Evolutionary conservation across 2,113 vertebrate species (phyloP).

Genomic region (Hipposideros armiger): DNA sequence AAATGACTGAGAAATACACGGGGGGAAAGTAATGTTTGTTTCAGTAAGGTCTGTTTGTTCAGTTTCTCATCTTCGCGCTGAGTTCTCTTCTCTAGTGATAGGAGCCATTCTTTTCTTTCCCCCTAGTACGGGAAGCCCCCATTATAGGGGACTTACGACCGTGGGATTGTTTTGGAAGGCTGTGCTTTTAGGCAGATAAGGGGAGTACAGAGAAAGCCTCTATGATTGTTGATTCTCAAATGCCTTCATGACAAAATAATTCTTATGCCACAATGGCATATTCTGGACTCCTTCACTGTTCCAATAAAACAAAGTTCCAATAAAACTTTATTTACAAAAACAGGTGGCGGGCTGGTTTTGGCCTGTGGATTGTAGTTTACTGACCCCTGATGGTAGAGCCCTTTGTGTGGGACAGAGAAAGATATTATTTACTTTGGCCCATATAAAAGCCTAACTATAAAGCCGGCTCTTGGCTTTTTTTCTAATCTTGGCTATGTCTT

Average conservation of each 20-base stretch:
- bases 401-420: not conserved
- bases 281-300: not conserved
- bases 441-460: conserved; percentile 15
- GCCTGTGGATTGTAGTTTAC: not conserved
- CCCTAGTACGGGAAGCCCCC: not conserved
- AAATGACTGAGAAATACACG: conserved; percentile 23
- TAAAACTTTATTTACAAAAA: conserved; percentile 33
- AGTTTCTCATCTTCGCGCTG: not conserved
- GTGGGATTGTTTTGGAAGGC: conserved; percentile 59
- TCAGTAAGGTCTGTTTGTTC: conserved; percentile 19
- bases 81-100: not conserved
- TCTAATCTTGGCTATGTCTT: conserved; percentile 48
- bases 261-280: not conserved
- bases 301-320: not conserved
- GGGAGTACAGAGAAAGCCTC: not conserved
- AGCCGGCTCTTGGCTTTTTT: not conserved
- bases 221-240: conserved; percentile 17
- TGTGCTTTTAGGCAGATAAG: conserved; percentile 61
- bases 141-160: not conserved
- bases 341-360: not conserved
- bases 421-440: conserved; percentile 36
- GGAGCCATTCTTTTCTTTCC: not conserved
- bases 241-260: conserved; percentile 47
- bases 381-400: not conserved
- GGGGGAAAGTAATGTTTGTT: not conserved